Percentiles rank a stretch among this genome's conserved stretches.
These are phyloP conservation scores for Crambe crambe DNA, from an alignment of 37 sponge, comb jelly and placozoan genomes.

Conservation along the genomic window DNA sequence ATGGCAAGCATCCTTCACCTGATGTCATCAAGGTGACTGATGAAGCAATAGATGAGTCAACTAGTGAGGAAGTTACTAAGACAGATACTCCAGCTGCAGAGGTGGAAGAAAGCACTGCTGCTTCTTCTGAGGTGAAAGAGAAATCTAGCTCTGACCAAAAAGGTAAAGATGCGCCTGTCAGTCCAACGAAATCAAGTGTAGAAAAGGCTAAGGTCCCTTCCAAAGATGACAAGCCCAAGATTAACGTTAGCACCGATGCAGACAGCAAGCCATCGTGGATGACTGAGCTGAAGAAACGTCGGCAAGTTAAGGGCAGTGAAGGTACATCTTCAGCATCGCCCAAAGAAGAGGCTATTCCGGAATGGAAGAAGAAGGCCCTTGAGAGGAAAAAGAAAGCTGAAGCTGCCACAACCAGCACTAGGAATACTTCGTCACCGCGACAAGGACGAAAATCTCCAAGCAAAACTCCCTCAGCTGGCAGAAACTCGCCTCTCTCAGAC, in stretches of 20 bases:
- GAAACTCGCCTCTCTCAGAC: constrained; percentile 10
- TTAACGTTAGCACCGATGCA: neutral
- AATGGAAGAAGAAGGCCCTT: constrained; percentile 42
- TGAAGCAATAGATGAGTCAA: neutral
- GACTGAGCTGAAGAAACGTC: constrained; percentile 27
- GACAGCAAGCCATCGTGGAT: constrained; percentile 44
- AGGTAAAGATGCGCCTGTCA: neutral
- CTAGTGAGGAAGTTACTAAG: neutral
- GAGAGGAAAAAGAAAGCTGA: constrained; percentile 43
- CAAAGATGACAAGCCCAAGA: neutral
- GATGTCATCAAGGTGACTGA: neutral
- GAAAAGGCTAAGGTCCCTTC: neutral
- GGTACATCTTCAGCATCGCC: neutral
- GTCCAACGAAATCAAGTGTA: neutral
- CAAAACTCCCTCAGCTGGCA: too few species aligned
- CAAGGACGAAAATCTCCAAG: neutral
- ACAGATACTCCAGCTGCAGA: neutral
- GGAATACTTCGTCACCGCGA: neutral
- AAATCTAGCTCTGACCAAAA: neutral
- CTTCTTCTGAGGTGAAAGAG: neutral
- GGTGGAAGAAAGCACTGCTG: neutral
- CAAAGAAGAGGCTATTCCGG: constrained; percentile 22
- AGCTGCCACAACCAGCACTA: neutral
- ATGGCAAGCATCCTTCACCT: neutral
- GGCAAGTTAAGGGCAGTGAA: constrained; percentile 4